A percentile compares a stretch with the other conserved stretches of the same genome.
These are phyloP conservation scores for Leptobrachium ailaonicum DNA, from an alignment of 2,113 vertebrate genomes.

Conservation along the genomic window DNA sequence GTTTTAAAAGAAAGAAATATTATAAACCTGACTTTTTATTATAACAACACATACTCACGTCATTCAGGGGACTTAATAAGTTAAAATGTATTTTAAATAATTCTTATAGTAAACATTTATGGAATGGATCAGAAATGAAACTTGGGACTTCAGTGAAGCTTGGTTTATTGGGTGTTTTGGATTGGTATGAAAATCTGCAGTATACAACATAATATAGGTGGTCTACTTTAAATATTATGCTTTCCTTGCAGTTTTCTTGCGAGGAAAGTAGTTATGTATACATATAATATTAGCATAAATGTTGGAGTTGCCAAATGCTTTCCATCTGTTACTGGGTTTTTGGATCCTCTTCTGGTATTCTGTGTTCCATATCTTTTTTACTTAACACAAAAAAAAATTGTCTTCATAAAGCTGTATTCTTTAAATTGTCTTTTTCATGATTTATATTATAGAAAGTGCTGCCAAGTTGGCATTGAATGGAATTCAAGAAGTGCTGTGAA, in stretches of 20 bases:
- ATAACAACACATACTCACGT: too few species aligned
- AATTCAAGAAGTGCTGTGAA: conserved; percentile 35
- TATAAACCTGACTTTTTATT: too few species aligned
- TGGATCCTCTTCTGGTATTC: conserved; percentile 16
- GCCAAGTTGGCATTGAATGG: conserved; percentile 32
- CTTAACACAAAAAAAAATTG: conserved; percentile 20
- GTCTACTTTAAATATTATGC: background rate
- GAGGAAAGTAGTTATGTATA: background rate
- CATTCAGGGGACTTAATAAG: too few species aligned
- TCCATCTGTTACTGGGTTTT: conserved; percentile 24
- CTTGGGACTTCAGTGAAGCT: background rate
- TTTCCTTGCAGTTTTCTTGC: background rate
- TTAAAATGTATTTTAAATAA: too few species aligned
- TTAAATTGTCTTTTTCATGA: conserved; percentile 35
- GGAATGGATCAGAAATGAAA: too few species aligned
- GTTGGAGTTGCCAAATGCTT: conserved; percentile 17
- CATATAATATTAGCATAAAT: conserved; percentile 24
- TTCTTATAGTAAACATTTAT: too few species aligned
- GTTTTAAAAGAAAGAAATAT: too few species aligned
- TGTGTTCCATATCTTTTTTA: conserved; percentile 35
- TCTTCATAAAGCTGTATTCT: conserved; percentile 27
- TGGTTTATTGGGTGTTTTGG: background rate
- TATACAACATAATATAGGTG: background rate
- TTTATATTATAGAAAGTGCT: conserved; percentile 20
- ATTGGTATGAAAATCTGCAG: background rate